These are phyloP conservation scores for Lutjanus campechanus DNA, from an alignment of 2,797 vertebrate species.

Conservation along the genomic window DNA sequence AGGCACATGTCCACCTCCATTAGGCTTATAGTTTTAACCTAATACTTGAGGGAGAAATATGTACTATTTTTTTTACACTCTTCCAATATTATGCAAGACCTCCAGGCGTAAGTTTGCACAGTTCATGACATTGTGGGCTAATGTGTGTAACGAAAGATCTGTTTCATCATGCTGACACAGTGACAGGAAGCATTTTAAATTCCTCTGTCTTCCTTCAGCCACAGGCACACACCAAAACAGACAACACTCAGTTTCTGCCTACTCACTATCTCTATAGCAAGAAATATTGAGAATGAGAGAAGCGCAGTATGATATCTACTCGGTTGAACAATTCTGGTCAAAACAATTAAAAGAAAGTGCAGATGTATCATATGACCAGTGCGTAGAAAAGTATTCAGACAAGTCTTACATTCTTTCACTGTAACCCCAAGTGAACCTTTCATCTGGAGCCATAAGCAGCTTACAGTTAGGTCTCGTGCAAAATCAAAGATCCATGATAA, in stretches of 20 bases:
- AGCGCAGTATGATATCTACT: slow-evolving; percentile 28
- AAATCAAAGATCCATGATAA: slow-evolving; percentile 60
- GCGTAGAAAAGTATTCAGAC: slow-evolving; percentile 59
- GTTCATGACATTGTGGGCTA: slow-evolving; percentile 1
- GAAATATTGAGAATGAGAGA: slow-evolving; percentile 3
- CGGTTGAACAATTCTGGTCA: slow-evolving; percentile 32
- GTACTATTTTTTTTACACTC: slow-evolving; percentile 6
- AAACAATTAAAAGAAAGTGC: slow-evolving; percentile 40
- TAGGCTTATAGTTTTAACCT: not conserved
- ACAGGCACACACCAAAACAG: slow-evolving; percentile 13
- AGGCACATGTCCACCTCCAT: not conserved
- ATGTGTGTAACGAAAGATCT: slow-evolving; percentile 16
- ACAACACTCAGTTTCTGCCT: slow-evolving; percentile 1
- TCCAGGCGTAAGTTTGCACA: not conserved
- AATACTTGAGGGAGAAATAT: not conserved
- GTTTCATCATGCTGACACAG: slow-evolving; percentile 47
- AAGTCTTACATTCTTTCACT: slow-evolving; percentile 77
- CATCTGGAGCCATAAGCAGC: slow-evolving; percentile 74
- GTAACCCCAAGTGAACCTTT: slow-evolving; percentile 62
- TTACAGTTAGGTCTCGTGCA: slow-evolving; percentile 63
- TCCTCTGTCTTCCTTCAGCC: not conserved
- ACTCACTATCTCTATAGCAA: not conserved
- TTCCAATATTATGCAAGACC: slow-evolving; percentile 19
- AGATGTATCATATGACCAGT: slow-evolving; percentile 81
- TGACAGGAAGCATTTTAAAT: slow-evolving; percentile 66